Evolutionary conservation across 2,797 vertebrate genomes (phyloP), one percentile per base, ranked within the genome.

Genomic region (Bradypodion ventrale): DNA sequence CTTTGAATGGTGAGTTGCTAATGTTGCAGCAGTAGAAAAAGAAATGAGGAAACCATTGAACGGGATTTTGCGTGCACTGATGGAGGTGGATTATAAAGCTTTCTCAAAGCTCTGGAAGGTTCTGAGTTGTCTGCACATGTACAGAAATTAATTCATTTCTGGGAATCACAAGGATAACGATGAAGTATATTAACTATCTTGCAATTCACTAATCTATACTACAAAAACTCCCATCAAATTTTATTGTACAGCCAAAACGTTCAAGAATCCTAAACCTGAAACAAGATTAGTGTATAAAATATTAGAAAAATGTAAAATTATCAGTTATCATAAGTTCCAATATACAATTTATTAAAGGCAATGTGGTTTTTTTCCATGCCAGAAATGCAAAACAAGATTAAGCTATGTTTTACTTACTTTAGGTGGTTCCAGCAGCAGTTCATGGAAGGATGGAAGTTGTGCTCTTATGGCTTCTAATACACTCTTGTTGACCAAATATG

Each of bases 381-480:
- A 32, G 27, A 52, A 25, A 37, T n/a, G 59, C 23, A 42, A 27
- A 3, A 74, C 9, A 80, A 27, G 42, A 65, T 59, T 70, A 19
- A 32, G 88, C 72, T 27, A 77, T 35, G 75, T 78, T 88, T 89
- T 76, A 76, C 94, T 92, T 95, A 99, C 98, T 97, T 98, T 99
- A 89, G 99, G 99, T 69, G 98, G 99, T 90, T 99, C 98, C 75
- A 99, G 96, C 29, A 99, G 95, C 90, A 99, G 97, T 91, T 99
- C 97, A 88, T 99, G 98, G 93, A 99, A 99, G 93, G 98, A 97
- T 90, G 97, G 97, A 86, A 99, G 97, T 93, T 97, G 92, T 85
- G 97, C 96, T 95, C 97, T 97, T 94, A 99, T 98, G 77, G 98
- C 98, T 94, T 99, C 98, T 89, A 99, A 93, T 91, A 99, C 98